A percentile compares a stretch with the other conserved stretches of the same genome.
Conservation (phyloP, 2,888 invertebrate genomes). For the Drosophila rellima region DNA sequence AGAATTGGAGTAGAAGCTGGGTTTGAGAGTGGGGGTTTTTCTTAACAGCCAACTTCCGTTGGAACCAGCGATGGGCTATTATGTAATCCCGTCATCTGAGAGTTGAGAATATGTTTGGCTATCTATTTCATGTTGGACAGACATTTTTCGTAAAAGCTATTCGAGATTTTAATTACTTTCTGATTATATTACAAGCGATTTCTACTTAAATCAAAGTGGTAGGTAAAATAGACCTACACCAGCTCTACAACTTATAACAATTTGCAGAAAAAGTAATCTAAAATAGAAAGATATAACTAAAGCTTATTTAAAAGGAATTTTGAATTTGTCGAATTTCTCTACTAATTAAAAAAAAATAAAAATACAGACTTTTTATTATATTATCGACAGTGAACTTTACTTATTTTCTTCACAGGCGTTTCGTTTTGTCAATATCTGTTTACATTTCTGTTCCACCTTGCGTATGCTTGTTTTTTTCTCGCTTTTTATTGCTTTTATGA, state of each 20-base stretch:
- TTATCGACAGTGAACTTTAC: not conserved
- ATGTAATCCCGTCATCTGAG: not conserved
- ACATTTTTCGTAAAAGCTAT: not conserved
- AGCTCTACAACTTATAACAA: too few relatives aligned
- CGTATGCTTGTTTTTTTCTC: constrained; percentile 27
- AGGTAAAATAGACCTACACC: too few relatives aligned
- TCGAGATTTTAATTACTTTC: not conserved
- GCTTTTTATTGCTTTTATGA: constrained; percentile 61
- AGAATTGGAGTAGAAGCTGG: not conserved
- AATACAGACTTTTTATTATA: too few relatives aligned
- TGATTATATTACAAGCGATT: too few relatives aligned
- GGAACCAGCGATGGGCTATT: constrained; percentile 5
- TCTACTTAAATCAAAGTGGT: too few relatives aligned
- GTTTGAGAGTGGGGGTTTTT: not conserved
- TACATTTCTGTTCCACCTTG: constrained; percentile 36
- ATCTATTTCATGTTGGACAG: not conserved
- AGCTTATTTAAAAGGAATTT: too few relatives aligned
- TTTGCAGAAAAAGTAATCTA: too few relatives aligned
- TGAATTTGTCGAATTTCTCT: too few relatives aligned
- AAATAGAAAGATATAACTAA: too few relatives aligned
- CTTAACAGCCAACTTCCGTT: not conserved
- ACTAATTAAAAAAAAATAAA: too few relatives aligned
- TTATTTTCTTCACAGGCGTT: not conserved
- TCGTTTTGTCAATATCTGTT: constrained; percentile 13
- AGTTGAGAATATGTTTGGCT: not conserved